Evolutionary conservation across 2,113 vertebrate genomes (phyloP).

Genomic region (Xiphophorus couchianus): DNA sequence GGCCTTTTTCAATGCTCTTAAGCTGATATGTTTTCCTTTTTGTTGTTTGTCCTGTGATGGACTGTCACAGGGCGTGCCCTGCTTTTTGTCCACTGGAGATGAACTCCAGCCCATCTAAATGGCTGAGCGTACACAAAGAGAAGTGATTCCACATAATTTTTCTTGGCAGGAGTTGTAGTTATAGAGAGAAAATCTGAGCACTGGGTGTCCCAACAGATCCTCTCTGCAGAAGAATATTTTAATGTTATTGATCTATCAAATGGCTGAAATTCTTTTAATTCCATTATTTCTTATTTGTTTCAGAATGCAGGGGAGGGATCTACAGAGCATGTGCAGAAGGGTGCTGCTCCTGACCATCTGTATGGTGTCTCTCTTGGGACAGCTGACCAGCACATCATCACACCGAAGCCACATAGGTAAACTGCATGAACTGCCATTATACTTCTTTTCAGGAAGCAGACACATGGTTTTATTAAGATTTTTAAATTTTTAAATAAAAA

Average conservation of each 20-base stretch:
- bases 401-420: conserved; percentile 91
- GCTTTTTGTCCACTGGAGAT: no score
- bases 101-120: no score
- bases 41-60: no score
- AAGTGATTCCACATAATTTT: no score
- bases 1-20: neutral
- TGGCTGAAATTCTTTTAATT: neutral
- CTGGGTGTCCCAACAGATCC: conserved; percentile 9
- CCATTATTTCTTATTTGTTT: conserved; percentile 5
- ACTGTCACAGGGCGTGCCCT: no score
- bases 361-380: conserved; percentile 88
- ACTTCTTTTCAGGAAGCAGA: neutral
- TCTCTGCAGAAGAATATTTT: neutral
- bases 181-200: no score
- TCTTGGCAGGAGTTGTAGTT: no score
- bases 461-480: no score
- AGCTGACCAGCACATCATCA: conserved; percentile 84
- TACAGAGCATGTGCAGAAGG: conserved; percentile 86
- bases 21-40: neutral
- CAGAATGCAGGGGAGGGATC: conserved; percentile 88
- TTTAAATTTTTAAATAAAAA: no score
- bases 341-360: conserved; percentile 87
- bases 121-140: no score
- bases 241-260: conserved; percentile 29
- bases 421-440: neutral